These are phyloP conservation scores for Heliothis subflexa DNA, from an alignment of 1,140 invertebrate genomes.

Conservation along the genomic window DNA sequence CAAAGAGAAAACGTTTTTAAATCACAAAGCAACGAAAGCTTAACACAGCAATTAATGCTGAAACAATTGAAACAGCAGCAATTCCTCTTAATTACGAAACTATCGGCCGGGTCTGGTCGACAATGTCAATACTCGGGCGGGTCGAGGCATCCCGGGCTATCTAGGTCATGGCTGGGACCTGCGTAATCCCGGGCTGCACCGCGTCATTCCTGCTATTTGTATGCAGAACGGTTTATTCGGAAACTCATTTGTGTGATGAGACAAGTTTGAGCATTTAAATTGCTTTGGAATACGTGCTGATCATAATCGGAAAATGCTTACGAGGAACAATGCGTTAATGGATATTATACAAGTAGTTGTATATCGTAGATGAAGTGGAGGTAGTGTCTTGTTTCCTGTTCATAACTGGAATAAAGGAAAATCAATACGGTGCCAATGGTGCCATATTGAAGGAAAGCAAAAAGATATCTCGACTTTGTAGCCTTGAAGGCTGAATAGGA, in stretches of 20 bases:
- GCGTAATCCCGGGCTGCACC: slow-evolving; percentile 38
- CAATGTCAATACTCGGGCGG: slow-evolving; percentile 38
- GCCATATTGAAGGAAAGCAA: background rate
- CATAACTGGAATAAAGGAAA: background rate
- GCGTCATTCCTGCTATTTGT: slow-evolving; percentile 19
- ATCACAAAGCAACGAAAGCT: background rate
- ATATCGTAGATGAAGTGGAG: background rate
- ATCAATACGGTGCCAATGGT: background rate
- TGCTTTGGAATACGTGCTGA: slow-evolving; percentile 1
- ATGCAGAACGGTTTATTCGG: slow-evolving; percentile 7
- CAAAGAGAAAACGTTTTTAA: too few species aligned
- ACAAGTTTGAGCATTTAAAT: background rate
- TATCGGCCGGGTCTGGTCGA: background rate
- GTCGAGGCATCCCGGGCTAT: slow-evolving; percentile 36
- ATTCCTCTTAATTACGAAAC: slow-evolving; percentile 10
- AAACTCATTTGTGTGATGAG: slow-evolving; percentile 22
- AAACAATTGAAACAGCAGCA: slow-evolving; percentile 1
- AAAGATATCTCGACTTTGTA: slow-evolving; percentile 8
- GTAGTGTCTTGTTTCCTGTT: background rate
- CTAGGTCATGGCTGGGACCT: slow-evolving; percentile 47
- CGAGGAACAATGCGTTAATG: slow-evolving; percentile 12
- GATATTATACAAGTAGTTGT: background rate
- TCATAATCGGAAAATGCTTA: background rate
- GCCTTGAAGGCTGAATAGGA: background rate
- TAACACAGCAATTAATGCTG: background rate